phyloP scores from a whole-genome alignment of 1,140 invertebrate species.

The Grapholita molesta region DNA sequence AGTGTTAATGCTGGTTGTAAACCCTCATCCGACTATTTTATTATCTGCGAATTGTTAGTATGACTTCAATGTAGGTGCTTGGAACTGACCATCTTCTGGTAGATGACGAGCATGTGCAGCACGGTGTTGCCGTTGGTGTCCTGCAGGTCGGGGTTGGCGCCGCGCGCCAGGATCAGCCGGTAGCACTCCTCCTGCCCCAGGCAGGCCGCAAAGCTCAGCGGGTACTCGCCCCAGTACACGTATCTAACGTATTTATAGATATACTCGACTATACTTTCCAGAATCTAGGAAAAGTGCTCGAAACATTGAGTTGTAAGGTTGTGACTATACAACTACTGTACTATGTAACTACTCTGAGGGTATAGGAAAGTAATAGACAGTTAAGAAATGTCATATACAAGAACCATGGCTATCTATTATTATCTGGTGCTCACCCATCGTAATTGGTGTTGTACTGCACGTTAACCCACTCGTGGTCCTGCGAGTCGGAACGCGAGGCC shows the following conservation, averaged over 20 bases:
- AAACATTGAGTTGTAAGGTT: no score
- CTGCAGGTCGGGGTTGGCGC: constrained; percentile 96
- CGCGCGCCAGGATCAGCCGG: constrained; percentile 93
- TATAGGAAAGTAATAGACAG: no score
- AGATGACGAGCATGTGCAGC: constrained; percentile 97
- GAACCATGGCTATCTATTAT: no score
- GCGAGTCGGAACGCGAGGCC: constrained; percentile 88
- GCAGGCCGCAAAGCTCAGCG: constrained; percentile 96
- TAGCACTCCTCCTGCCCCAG: constrained; percentile 98
- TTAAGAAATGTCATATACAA: no score
- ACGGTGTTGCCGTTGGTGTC: constrained; percentile 99
- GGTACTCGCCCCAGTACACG: constrained; percentile 99
- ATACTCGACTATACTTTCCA: no score
- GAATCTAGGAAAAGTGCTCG: no score
- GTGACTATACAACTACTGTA: no score
- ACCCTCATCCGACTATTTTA: no score
- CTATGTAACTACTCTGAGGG: no score
- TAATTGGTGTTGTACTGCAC: constrained; percentile 94
- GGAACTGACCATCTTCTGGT: constrained; percentile 92
- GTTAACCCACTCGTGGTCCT: constrained; percentile 96
- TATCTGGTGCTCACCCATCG: constrained; percentile 84
- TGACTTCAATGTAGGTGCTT: not conserved
- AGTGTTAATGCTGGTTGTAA: no score
- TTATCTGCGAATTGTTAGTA: no score
- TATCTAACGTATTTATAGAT: constrained; percentile 80